Conservation (phyloP, 2,888 invertebrate species). For the Folsomia manolachei region DNA sequence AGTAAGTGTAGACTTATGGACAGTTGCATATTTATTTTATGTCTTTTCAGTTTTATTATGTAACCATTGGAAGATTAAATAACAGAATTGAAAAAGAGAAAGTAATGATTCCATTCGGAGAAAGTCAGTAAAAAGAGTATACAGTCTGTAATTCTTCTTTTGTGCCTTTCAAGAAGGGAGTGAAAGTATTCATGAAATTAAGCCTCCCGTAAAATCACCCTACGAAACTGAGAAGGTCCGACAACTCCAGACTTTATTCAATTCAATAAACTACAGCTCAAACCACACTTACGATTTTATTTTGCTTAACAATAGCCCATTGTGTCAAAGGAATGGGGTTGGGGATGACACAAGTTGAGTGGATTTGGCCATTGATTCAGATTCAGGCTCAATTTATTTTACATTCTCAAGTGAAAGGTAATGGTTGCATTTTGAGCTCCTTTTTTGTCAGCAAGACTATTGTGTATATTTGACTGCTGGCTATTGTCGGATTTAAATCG, state of each 20-base stretch:
- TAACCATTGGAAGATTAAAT: too few relatives aligned
- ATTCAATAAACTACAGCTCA: not conserved
- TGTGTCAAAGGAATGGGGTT: not conserved
- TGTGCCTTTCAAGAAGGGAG: not conserved
- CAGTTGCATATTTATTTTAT: not conserved
- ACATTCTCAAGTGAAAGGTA: slow-evolving; percentile 10
- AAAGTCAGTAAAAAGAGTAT: not conserved
- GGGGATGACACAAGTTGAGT: too few relatives aligned
- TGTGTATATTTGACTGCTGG: not conserved
- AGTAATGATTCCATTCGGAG: not conserved
- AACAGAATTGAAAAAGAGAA: too few relatives aligned
- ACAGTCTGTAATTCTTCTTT: not conserved
- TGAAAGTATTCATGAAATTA: not conserved
- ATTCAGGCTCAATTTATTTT: not conserved
- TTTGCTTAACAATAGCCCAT: not conserved
- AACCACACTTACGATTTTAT: not conserved
- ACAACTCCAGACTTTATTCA: too few relatives aligned
- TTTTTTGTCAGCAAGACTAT: not conserved
- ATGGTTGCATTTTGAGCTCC: not conserved
- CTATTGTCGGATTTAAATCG: not conserved
- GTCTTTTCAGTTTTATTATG: not conserved
- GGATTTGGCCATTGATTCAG: not conserved
- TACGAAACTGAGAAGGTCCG: not conserved
- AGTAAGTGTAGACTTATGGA: not conserved
- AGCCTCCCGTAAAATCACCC: not conserved